A percentile compares a stretch with the other conserved stretches of the same genome.
Conservation (phyloP, 1,140 invertebrate species). For the Euschistus heros region DNA sequence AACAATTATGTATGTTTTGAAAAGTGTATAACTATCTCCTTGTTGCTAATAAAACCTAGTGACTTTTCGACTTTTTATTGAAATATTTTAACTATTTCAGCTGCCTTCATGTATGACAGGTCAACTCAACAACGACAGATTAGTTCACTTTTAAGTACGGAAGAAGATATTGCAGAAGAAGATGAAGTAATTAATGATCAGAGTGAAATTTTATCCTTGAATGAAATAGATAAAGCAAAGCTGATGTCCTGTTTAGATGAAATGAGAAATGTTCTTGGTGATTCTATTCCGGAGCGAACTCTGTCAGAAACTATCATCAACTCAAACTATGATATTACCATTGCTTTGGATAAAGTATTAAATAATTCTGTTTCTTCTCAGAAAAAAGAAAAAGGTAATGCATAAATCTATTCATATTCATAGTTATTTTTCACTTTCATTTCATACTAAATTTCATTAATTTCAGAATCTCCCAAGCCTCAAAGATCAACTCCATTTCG, state of each 20-base stretch:
- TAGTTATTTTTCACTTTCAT: neutral
- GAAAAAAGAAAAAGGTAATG: neutral
- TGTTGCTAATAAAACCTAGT: too few species aligned
- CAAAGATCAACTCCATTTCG: conserved; percentile 21
- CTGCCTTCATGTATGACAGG: conserved; percentile 75
- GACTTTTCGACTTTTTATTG: too few species aligned
- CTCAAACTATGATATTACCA: conserved; percentile 58
- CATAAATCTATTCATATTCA: neutral
- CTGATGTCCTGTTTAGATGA: conserved; percentile 75
- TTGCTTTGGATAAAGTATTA: conserved; percentile 54
- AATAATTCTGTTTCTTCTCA: neutral
- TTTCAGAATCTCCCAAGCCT: conserved; percentile 30
- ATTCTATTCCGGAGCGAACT: conserved; percentile 55
- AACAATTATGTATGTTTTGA: too few species aligned
- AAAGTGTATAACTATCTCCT: too few species aligned
- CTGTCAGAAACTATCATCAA: conserved; percentile 53
- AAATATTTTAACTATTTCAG: conserved; percentile 30
- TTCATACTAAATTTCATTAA: neutral
- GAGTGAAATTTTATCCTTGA: conserved; percentile 33
- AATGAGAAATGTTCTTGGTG: conserved; percentile 67
- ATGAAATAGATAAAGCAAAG: conserved; percentile 55
- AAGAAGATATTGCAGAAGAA: conserved; percentile 64
- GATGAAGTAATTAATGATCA: conserved; percentile 37
- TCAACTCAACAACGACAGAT: conserved; percentile 46
- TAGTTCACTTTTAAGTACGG: conserved; percentile 53